Evolutionary conservation across 2,888 invertebrate species (phyloP).

Genomic region (Scaptomyza flava): DNA sequence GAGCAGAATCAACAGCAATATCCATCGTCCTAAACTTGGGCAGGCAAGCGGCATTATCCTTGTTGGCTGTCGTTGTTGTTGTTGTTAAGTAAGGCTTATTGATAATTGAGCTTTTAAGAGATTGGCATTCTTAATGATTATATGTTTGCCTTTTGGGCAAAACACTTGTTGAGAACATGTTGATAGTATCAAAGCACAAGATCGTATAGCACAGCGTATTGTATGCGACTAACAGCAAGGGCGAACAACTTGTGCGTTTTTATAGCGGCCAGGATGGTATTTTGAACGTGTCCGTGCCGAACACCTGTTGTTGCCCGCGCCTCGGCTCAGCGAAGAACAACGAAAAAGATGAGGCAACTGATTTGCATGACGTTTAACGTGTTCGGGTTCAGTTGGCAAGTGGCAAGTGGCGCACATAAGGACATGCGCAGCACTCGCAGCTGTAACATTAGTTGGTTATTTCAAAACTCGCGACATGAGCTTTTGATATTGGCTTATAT

Average conservation of each 20-base stretch:
- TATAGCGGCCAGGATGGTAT: conserved; percentile 50
- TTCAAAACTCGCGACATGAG: conserved; percentile 55
- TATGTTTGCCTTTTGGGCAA: neutral
- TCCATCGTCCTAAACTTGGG: conserved; percentile 7
- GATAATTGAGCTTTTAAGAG: neutral
- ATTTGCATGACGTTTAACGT: neutral
- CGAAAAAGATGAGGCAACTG: conserved; percentile 8
- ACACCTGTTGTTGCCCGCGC: conserved; percentile 65
- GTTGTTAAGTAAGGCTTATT: neutral
- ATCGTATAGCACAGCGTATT: conserved; percentile 44
- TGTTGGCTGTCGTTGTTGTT: conserved; percentile 4
- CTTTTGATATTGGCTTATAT: conserved; percentile 49
- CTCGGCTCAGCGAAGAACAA: conserved; percentile 1
- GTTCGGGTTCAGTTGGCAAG: conserved; percentile 1
- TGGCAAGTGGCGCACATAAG: conserved; percentile 18
- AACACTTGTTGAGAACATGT: conserved; percentile 25
- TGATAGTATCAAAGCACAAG: conserved; percentile 3
- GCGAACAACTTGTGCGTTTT: conserved; percentile 38
- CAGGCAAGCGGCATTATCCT: conserved; percentile 36
- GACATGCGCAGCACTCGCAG: conserved; percentile 68
- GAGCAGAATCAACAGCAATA: conserved; percentile 48
- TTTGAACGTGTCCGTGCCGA: conserved; percentile 16
- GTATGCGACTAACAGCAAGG: conserved; percentile 57
- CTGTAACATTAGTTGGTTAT: conserved; percentile 36
- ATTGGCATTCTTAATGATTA: conserved; percentile 12